Evolutionary conservation across 2,888 invertebrate genomes (phyloP), one percentile per base, ranked within the genome.

Genomic region (Pogonocherus hispidulus): DNA sequence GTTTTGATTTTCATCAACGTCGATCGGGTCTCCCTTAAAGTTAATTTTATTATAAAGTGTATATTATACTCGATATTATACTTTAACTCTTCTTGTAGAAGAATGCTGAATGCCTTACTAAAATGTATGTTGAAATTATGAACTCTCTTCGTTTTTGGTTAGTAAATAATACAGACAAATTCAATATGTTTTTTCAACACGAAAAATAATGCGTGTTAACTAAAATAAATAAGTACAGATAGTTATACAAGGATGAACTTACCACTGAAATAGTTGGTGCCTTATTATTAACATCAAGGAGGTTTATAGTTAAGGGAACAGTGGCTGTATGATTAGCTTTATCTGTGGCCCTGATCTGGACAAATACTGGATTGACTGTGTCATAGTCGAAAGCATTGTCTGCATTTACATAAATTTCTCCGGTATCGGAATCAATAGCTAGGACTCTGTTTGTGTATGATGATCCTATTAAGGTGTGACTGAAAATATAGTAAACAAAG

Each of bases 231-330:
- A 5, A 32, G 2, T 6, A 2, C 8, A 32, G 32, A 4, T 6
- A 4, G 9, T 1, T 4, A 32, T 32, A 32, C 3, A 19, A 22
- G 47, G 14, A 1, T 2, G 18, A 67, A 76, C 85, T 86, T 84
- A 91, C 91, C 87, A 91, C 82, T 67, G 86, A 83, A 11, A 94
- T 87, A 44, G 86, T 87, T 0, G 94, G 94, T 0, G 90, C 88
- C 63, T 91, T 91, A 81, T 94, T 93, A 83, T 94, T 94, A 47
- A 93, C 88, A 83, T 94, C 94, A 4, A 84, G 76, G 0, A 94
- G 86, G 60, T 87, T 86, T 35, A 94, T 90, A 20, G 87, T 87
- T 8, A 92, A 79, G 73, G 90, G 89, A 0, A 89, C 85, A 8
- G 87, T 88, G 0, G 86, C 84, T 0, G 84, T 86, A 80, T 91